Base-by-base conservation (phyloP, 2,888 invertebrate species). In the Plutella xylostella region DNA sequence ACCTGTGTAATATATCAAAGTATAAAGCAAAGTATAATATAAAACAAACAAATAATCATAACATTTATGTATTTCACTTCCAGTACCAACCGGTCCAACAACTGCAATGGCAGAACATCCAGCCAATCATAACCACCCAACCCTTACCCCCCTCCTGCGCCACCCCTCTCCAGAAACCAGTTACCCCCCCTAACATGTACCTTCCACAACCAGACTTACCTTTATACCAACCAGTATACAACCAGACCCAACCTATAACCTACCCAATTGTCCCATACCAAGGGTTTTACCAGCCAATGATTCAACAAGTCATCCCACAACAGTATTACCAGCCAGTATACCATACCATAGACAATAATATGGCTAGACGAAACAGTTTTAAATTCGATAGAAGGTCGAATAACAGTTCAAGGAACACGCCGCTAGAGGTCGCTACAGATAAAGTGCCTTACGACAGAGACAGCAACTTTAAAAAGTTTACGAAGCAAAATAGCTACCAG, bases 281-380 rank as follows among this genome's bases (percentile, higher is more conserved):
- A 11, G 22, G 14, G 14, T 14, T 30, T 14, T 4, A n/a, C 2
- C 34, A 43, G 25, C 43, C 43, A 14, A 28, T 45, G n/a, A 7
- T 43, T 46, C 30, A 12, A 1, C 58, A 79, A 73, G 56, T 78
- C 38, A 51, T 77, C 11, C 75, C 70, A 0, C 73, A 73, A 19
- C 59, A 69, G 2, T 76, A 74, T 55, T 71, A 69, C 49, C 72
- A 65, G 42, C 68, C 69, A 0, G 48, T 70, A 34, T 72, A 69
- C 53, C 69, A 69, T 1, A 42, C 59, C 1, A 18, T 61, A 6
- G 72, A 69, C 33, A 58, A n/a, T n/a, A n/a, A n/a, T n/a, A n/a
- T n/a, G n/a, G n/a, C n/a, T n/a, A n/a, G n/a, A n/a, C n/a, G n/a
- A n/a, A n/a, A n/a, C n/a, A n/a, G n/a, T n/a, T n/a, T n/a, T n/a